Percentiles rank a stretch among this genome's conserved stretches.
Evolutionary conservation across 1,140 invertebrate genomes (phyloP).

Genomic region (Dendrolimus kikuchii): DNA sequence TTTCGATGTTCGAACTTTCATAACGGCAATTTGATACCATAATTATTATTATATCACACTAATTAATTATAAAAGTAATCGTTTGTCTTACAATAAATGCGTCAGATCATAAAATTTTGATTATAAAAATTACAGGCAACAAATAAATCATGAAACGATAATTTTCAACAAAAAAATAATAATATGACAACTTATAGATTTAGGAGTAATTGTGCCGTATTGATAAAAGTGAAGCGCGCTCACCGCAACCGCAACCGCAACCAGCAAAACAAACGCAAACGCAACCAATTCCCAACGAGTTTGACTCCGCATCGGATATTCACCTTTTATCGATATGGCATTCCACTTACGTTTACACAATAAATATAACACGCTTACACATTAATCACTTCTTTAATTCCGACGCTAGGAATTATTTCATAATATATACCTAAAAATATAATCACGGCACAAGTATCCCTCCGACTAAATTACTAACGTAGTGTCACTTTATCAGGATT

Average conservation of each 20-base stretch:
- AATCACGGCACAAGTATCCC: conserved; percentile 73
- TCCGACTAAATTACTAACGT: conserved; percentile 72
- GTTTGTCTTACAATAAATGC: conserved; percentile 72
- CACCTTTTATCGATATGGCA: conserved; percentile 73
- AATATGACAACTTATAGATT: conserved; percentile 62
- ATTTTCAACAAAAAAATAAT: conserved; percentile 63
- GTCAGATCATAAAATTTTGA: conserved; percentile 72
- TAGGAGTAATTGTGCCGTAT: conserved; percentile 67
- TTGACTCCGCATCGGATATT: conserved; percentile 67
- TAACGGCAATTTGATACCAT: conserved; percentile 70
- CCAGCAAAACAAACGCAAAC: conserved; percentile 57
- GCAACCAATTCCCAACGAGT: conserved; percentile 52
- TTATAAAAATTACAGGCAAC: conserved; percentile 67
- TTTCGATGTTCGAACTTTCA: conserved; percentile 72
- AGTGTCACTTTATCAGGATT: conserved; percentile 72
- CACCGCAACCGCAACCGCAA: conserved; percentile 33
- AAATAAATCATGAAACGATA: conserved; percentile 68
- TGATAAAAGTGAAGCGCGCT: conserved; percentile 66
- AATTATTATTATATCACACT: conserved; percentile 68
- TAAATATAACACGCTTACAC: conserved; percentile 73
- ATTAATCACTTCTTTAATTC: conserved; percentile 72
- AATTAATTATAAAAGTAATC: conserved; percentile 71
- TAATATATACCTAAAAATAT: conserved; percentile 73
- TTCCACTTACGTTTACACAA: conserved; percentile 70
- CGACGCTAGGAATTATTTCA: conserved; percentile 72